These are phyloP conservation scores for Mesoligia furuncula DNA, from an alignment of 2,888 invertebrate genomes.

Conservation along the genomic window DNA sequence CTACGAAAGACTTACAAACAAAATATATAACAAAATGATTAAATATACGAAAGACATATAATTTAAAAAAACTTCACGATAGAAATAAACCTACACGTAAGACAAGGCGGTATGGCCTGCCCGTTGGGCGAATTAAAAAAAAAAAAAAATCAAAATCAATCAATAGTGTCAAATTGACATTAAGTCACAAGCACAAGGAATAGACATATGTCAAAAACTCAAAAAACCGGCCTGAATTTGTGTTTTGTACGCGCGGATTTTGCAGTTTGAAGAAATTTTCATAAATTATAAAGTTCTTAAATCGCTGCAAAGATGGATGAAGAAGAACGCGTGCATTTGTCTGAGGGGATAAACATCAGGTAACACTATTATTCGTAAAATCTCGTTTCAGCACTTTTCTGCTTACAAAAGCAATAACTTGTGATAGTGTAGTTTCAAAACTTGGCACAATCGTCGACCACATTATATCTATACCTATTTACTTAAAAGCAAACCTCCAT, in stretches of 20 bases:
- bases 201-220: neutral
- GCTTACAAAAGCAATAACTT: neutral
- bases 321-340: conserved; percentile 77
- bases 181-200: neutral
- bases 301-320: conserved; percentile 74
- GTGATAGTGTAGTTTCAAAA: neutral
- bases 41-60: too few species aligned
- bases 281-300: neutral
- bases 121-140: too few species aligned
- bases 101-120: too few species aligned
- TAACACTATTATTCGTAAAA: conserved; percentile 58
- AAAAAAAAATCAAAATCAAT: too few species aligned
- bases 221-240: neutral
- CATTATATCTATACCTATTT: too few species aligned
- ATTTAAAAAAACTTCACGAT: too few species aligned
- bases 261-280: neutral
- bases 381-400: neutral
- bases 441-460: neutral
- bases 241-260: neutral
- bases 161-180: neutral
- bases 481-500: too few species aligned
- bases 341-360: conserved; percentile 82
- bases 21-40: too few species aligned
- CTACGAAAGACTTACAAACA: too few species aligned
- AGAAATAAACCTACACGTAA: too few species aligned